Conservation (phyloP, 2,113 vertebrate genomes). For the Mesembrinibis cayennensis region DNA sequence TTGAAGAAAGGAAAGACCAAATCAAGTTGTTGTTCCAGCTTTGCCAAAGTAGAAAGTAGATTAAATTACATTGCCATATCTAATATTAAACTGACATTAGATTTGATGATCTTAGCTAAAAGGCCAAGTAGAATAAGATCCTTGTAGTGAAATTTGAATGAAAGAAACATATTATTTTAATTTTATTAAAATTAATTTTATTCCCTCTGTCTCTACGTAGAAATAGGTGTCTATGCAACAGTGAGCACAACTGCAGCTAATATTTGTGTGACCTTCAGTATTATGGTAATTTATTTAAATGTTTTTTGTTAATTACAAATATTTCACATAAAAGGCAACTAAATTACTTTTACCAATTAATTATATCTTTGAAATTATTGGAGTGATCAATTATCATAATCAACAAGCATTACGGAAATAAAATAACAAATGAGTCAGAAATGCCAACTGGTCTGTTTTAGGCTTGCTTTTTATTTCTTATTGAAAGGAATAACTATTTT, state of each 20-base stretch:
- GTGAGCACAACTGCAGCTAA: slow-evolving; percentile 44
- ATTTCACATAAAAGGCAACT: slow-evolving; percentile 69
- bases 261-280: slow-evolving; percentile 75
- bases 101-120: neutral
- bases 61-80: neutral
- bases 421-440: slow-evolving; percentile 69
- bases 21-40: neutral
- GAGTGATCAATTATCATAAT: slow-evolving; percentile 78
- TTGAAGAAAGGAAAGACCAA: neutral
- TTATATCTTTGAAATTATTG: slow-evolving; percentile 72
- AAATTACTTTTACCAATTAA: slow-evolving; percentile 76
- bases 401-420: slow-evolving; percentile 73
- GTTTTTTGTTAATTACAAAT: slow-evolving; percentile 76
- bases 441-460: slow-evolving; percentile 43
- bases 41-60: neutral
- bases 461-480: slow-evolving; percentile 3
- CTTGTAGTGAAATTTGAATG: neutral
- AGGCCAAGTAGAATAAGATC: neutral
- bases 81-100: neutral
- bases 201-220: neutral
- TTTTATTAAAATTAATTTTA: slow-evolving; percentile 5
- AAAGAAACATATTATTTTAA: neutral
- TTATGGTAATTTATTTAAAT: slow-evolving; percentile 81
- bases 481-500: neutral
- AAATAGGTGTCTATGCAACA: slow-evolving; percentile 7